Conservation (phyloP, 2,797 vertebrate genomes). For the Propithecus deckenii region DNA sequence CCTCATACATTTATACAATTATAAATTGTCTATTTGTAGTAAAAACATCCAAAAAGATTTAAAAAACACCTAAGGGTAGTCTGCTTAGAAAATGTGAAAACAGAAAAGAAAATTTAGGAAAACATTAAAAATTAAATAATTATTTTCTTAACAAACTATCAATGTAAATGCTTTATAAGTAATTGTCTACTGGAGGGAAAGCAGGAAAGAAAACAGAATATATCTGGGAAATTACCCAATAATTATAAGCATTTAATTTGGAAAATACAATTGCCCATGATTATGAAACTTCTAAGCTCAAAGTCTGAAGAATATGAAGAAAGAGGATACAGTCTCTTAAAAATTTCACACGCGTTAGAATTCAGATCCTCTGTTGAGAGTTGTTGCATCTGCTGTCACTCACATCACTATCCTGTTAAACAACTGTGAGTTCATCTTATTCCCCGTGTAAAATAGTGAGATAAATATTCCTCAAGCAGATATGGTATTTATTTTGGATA, state of each 20-base stretch:
- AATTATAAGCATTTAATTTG: not conserved
- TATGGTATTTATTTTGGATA: not conserved
- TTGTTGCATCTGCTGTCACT: fast-evolving
- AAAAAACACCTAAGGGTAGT: not conserved
- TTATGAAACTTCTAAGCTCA: not conserved
- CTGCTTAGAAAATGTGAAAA: not conserved
- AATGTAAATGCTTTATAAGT: not conserved
- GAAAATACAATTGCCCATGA: not conserved
- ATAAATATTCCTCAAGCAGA: not conserved
- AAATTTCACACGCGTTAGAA: fast-evolving
- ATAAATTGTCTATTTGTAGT: not conserved
- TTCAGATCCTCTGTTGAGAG: not conserved
- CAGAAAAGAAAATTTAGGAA: not conserved
- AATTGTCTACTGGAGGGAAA: not conserved
- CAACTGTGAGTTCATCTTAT: fast-evolving
- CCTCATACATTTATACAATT: not conserved
- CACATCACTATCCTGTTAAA: not conserved
- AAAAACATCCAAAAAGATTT: not conserved
- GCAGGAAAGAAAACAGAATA: not conserved
- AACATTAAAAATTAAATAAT: not conserved
- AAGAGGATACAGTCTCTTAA: not conserved
- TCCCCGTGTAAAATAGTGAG: fast-evolving
- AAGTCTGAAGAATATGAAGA: not conserved
- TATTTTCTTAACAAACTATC: not conserved
- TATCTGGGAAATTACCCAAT: not conserved